Evolutionary conservation across 2,797 vertebrate species (phyloP), one percentile per base, ranked within the genome.

Genomic region (Balearica regulorum): DNA sequence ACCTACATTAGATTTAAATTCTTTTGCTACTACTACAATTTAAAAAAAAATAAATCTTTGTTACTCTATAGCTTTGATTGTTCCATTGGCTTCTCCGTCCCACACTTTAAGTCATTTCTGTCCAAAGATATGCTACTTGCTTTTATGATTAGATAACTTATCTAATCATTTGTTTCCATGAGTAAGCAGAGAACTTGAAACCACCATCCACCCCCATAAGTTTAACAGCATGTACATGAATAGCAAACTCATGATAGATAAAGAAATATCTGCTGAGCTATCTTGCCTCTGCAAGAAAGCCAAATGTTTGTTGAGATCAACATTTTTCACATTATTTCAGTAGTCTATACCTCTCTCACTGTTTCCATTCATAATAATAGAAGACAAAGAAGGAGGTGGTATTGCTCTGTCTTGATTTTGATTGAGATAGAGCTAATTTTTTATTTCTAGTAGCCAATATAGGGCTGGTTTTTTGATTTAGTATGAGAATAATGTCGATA

Each of bases 181-280:
- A 87, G 8, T 24, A 9, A 64, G 9, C 10, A 57, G 16, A 51
- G 41, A 78, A 62, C 1, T 35, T 83, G 61, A 43, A 68, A 57
- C 1, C 3, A n/a, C 24, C 5, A 2, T 17, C 19, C 4, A 24
- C 3, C 2, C 5, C 2, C 0, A 2, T 37, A 43, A 61, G 2
- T 10, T 31, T 37, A 20, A 46, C 10, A 73, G 8, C 9, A 2
- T 1, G 13, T 19, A 46, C 5, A 31, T 5, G 16, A 76, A 55
- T 35, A 41, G 9, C 10, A 72, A 61, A 79, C 2, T 37, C 18
- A 19, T 5, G 5, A 24, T 18, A 51, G 5, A 24, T 18, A 51
- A 43, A 54, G 7, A 15, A 44, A 20, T 51, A 79, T 58, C 73
- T 89, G 4, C 17, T 41, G 18, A 39, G 20, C 5, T 46, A 24